A percentile compares a stretch with the other conserved stretches of the same genome.
Conservation (phyloP, 2,113 vertebrate genomes). For the Tyto alba region DNA sequence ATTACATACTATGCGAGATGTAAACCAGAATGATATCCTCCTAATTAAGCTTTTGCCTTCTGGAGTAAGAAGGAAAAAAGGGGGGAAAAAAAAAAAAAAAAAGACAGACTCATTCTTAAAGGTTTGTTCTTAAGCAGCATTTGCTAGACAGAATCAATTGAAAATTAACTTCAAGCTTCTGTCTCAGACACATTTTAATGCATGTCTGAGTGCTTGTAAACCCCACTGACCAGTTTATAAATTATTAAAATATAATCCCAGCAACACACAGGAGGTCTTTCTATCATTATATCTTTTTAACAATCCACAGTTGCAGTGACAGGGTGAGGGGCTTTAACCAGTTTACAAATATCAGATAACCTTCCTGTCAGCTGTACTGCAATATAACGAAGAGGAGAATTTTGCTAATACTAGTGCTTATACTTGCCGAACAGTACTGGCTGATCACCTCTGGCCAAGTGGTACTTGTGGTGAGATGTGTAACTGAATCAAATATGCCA, state of each 20-base stretch:
- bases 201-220: constrained; percentile 70
- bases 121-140: constrained; percentile 52
- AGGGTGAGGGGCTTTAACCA: neutral
- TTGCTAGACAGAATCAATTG: constrained; percentile 73
- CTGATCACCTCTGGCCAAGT: neutral
- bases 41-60: neutral
- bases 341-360: neutral
- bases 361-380: neutral
- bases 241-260: constrained; percentile 70
- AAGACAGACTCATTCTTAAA: too few relatives aligned
- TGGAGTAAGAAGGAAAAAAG: neutral
- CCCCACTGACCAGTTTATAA: constrained; percentile 67
- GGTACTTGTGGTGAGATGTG: neutral
- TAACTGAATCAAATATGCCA: neutral
- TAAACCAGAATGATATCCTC: neutral
- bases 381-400: neutral
- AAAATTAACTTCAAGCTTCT: constrained; percentile 72
- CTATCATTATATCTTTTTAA: constrained; percentile 54
- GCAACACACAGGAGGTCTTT: constrained; percentile 29
- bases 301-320: neutral
- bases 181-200: constrained; percentile 71
- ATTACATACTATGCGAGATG: neutral
- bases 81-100: rapidly evolving
- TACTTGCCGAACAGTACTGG: neutral
- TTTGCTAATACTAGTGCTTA: neutral